phyloP scores from a whole-genome alignment of 2,797 vertebrate species.

The Muraenolepis orangiensis region DNA sequence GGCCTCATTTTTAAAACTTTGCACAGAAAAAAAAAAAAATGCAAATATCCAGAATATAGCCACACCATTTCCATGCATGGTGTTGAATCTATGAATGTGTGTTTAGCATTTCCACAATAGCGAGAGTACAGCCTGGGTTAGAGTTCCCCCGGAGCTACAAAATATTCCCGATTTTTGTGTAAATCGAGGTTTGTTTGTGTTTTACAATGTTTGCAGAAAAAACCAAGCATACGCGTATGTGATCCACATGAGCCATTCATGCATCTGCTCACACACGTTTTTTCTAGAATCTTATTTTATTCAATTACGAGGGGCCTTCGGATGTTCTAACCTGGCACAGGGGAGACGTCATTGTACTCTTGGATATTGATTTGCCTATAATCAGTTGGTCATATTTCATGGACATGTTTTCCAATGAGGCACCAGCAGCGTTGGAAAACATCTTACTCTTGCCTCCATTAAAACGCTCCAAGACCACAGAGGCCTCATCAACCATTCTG shows the following conservation, averaged over 20 bases:
- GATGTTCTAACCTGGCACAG: not conserved
- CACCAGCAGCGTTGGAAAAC: slow-evolving; percentile 23
- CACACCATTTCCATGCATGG: not conserved
- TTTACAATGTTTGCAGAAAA: not conserved
- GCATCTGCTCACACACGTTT: not conserved
- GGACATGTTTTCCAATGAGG: slow-evolving; percentile 22
- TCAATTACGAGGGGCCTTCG: not conserved
- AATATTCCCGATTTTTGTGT: not conserved
- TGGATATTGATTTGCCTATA: slow-evolving; percentile 58
- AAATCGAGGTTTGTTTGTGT: not conserved
- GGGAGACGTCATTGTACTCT: slow-evolving; percentile 32
- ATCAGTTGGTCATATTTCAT: slow-evolving; percentile 39
- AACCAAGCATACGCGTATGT: not conserved
- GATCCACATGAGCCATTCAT: not conserved
- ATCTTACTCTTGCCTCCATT: slow-evolving; percentile 45
- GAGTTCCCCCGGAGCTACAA: not conserved
- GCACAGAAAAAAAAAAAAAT: not conserved
- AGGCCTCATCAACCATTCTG: slow-evolving; percentile 43
- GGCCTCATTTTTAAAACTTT: not conserved
- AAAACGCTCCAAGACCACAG: slow-evolving; percentile 35
- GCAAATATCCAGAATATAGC: not conserved
- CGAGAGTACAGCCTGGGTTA: not conserved
- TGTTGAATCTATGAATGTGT: not conserved
- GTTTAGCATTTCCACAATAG: not conserved
- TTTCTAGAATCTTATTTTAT: not conserved